Evolutionary conservation across 2,888 invertebrate species (phyloP), one percentile per base, ranked within the genome.

Genomic region (Drosophila kuntzei): DNA sequence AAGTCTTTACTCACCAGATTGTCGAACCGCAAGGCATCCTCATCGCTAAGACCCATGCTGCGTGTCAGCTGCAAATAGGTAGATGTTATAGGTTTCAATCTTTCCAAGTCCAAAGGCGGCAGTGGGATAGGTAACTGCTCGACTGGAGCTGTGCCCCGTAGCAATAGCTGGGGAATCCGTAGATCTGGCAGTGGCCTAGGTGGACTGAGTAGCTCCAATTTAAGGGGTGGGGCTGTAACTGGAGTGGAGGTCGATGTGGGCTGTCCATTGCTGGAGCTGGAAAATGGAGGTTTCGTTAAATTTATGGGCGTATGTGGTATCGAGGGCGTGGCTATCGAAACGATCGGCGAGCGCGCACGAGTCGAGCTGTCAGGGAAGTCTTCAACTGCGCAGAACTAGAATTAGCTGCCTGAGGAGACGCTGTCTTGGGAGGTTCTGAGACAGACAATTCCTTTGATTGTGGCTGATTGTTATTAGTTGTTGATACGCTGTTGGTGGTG

Each of bases 21-120:
- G 83, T 94, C 94, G 76, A 94, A 93, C 81, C 93, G 93, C 79
- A 94, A 87, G 7, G 94, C 94, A 87, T 95, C 94, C 87, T 94
- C 94, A 90, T 95, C 94, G 89, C 93, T 92, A 82, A 95, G 92
- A 62, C 95, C 95, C 92, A 96, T 93, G 91, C 94, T 96, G 90
- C 96, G 94, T 94, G 97, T 96, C 89, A 96, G 95, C 91, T 96
- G 97, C 92, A 98, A 93, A 93, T 97, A 97, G 34, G 97, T 96
- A 55, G 97, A 97, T 49, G 97, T 98, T 80, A 97, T 97, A 47
- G 98, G 97, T 88, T 97, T 94, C 89, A 96, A 60, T 9, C 96
- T 93, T 55, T 89, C 88, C 73, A 92, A 80, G 20, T 92, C 92
- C 18, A 92, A 63, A 0, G 89, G 89, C 0, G 90, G 87, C 71